phyloP scores from a whole-genome alignment of 2,113 vertebrate species.

The Vidua chalybeata region DNA sequence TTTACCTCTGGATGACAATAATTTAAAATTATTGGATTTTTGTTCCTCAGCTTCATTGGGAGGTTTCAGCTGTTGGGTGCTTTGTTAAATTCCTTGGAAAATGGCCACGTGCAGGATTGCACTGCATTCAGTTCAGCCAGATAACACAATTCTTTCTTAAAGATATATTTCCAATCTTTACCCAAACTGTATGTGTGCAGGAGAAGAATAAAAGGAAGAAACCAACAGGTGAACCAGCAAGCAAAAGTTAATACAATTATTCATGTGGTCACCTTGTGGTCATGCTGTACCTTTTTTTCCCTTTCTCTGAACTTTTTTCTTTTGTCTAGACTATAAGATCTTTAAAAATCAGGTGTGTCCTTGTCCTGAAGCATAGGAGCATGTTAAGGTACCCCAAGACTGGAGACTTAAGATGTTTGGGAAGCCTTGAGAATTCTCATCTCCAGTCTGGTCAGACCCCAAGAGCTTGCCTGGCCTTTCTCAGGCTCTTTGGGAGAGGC shows the following conservation, averaged over 20 bases:
- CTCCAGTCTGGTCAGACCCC: neutral
- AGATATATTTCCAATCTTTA: neutral
- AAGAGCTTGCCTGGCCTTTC: slow-evolving; percentile 20
- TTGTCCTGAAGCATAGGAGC: neutral
- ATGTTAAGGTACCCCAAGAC: neutral
- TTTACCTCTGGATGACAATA: neutral
- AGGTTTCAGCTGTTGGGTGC: neutral
- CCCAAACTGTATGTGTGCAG: neutral
- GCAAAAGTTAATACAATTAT: neutral
- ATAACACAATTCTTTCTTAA: neutral
- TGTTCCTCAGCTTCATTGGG: neutral
- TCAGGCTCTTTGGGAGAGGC: slow-evolving; percentile 2
- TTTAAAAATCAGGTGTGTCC: neutral
- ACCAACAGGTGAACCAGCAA: neutral
- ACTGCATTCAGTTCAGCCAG: neutral
- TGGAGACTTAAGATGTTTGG: neutral
- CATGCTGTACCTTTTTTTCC: neutral
- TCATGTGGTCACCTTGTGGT: neutral
- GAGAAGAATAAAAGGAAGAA: neutral
- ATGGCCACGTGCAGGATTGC: neutral
- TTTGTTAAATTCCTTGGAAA: neutral
- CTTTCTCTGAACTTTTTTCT: neutral
- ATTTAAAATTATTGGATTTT: neutral
- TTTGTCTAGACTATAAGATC: neutral
- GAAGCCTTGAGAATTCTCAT: neutral